These are phyloP conservation scores for Pionites leucogaster DNA, from an alignment of 2,113 vertebrate species.

Conservation along the genomic window DNA sequence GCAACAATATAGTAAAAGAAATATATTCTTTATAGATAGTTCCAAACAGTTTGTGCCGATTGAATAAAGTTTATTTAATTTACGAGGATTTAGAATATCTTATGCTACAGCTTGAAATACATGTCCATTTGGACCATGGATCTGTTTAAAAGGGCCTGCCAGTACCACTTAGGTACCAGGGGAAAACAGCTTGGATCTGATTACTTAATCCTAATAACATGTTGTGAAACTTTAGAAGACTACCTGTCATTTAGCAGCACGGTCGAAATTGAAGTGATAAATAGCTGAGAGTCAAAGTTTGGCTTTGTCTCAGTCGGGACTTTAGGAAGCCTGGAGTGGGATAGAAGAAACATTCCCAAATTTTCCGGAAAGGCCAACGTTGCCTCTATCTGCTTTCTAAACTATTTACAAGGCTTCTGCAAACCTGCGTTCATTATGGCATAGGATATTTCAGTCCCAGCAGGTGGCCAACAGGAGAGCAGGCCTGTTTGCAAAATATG, in stretches of 20 bases:
- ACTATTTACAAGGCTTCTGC: slow-evolving; percentile 88
- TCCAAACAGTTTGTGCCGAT: slow-evolving; percentile 83
- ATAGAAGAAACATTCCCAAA: slow-evolving; percentile 24
- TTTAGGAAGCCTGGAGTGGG: background rate
- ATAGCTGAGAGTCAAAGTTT: slow-evolving; percentile 49
- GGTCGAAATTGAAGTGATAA: slow-evolving; percentile 41
- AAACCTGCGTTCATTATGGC: slow-evolving; percentile 86
- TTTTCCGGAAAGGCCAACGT: slow-evolving; percentile 63
- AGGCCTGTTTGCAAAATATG: slow-evolving; percentile 85
- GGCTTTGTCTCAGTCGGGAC: slow-evolving; percentile 4
- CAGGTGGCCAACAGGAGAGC: slow-evolving; percentile 83
- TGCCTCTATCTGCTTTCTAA: slow-evolving; percentile 81
- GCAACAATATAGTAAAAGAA: slow-evolving; percentile 91
- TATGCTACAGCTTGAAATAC: slow-evolving; percentile 68
- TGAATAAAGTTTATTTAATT: slow-evolving; percentile 81
- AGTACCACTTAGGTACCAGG: slow-evolving; percentile 43
- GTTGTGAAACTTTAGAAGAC: slow-evolving; percentile 84
- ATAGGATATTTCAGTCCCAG: slow-evolving; percentile 87
- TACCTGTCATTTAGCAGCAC: slow-evolving; percentile 78
- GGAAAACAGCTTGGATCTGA: slow-evolving; percentile 70
- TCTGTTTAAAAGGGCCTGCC: slow-evolving; percentile 55
- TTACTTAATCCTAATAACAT: slow-evolving; percentile 82
- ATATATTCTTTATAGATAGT: slow-evolving; percentile 86
- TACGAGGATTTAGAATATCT: slow-evolving; percentile 76
- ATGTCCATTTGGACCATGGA: slow-evolving; percentile 11